Evolutionary conservation across 2,113 vertebrate species (phyloP), one percentile per base, ranked within the genome.

Genomic region (Thalassarche chlororhynchos): DNA sequence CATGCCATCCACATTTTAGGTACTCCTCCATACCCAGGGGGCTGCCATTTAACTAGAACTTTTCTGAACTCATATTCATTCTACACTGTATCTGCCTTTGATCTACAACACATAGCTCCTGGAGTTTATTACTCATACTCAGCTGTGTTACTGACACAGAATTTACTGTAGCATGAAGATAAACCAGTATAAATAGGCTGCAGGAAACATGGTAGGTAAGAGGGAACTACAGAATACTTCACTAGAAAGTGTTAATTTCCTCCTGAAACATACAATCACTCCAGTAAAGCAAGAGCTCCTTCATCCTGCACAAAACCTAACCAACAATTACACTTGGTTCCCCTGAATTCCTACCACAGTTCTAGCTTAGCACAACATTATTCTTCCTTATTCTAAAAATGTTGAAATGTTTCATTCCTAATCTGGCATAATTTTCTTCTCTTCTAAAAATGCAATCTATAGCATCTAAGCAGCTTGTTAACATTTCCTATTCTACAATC

Each of bases 21-120:
- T 32, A 82, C 61, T 87, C 55, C 57, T 95, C 69, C 69, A 71
- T 90, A 88, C 75, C 70, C 58, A 36, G 71, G 40, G 74, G 68
- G 64, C 93, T 96, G 96, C 88, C 71, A 61, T 61, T 91, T 75
- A 79, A 65, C 61, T n/a, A 32, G 31, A 88, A 88, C 62, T 95
- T 77, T 64, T 55, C 70, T 88, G 58, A 94, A 95, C 49, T 93
- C 70, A 6, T 28, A 49, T 65, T 87, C 44, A 29, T 84, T 88
- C 71, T 44, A 17, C 3, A 5, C 23, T 57, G 14, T 21, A 65
- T 66, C 66, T 74, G 78, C 36, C 78, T 96, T 72, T 95, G 66
- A 85, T 91, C 91, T 82, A 55, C 71, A 92, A 31, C 49, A 80
- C 47, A 61, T 8, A 54, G 81, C 49, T 85, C 71, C 80, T 5